Percentiles rank a stretch among this genome's conserved stretches.
These are phyloP conservation scores for Copidosoma floridanum DNA, from an alignment of 1,140 invertebrate species.

Conservation along the genomic window DNA sequence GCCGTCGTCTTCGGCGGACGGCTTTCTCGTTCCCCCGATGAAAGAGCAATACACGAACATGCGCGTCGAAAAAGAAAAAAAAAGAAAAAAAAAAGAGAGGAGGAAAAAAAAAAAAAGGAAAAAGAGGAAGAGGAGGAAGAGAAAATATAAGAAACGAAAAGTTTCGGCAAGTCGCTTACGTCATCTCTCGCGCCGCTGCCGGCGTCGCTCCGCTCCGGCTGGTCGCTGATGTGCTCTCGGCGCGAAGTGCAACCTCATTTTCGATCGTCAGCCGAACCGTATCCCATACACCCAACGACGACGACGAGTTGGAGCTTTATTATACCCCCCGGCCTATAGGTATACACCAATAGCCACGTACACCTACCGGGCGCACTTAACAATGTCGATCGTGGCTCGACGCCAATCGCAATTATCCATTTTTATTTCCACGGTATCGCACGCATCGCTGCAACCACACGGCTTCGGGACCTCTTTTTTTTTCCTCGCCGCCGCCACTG, in stretches of 20 bases:
- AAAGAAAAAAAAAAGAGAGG: background rate
- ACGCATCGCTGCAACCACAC: background rate
- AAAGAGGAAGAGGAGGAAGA: too few relatives aligned
- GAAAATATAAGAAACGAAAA: background rate
- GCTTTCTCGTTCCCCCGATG: too few relatives aligned
- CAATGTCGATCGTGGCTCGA: background rate
- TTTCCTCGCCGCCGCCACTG: background rate
- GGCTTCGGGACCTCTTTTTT: too few relatives aligned
- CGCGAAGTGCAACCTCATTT: conserved; percentile 17
- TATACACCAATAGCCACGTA: too few relatives aligned
- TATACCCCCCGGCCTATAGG: too few relatives aligned
- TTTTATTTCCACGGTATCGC: background rate
- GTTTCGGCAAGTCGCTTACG: conserved; percentile 5
- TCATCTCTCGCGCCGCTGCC: background rate
- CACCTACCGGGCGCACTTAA: too few relatives aligned
- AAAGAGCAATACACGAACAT: too few relatives aligned
- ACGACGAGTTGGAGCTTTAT: too few relatives aligned
- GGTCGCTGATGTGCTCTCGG: too few relatives aligned
- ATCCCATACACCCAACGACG: too few relatives aligned
- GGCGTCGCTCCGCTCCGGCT: background rate
- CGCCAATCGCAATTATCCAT: conserved; percentile 8
- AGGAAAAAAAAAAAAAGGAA: background rate
- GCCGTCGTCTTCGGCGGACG: too few relatives aligned
- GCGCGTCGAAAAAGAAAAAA: too few relatives aligned
- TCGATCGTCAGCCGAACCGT: background rate